Conservation (phyloP, 1,140 invertebrate genomes). For the Caenorhabditis remanei region DNA sequence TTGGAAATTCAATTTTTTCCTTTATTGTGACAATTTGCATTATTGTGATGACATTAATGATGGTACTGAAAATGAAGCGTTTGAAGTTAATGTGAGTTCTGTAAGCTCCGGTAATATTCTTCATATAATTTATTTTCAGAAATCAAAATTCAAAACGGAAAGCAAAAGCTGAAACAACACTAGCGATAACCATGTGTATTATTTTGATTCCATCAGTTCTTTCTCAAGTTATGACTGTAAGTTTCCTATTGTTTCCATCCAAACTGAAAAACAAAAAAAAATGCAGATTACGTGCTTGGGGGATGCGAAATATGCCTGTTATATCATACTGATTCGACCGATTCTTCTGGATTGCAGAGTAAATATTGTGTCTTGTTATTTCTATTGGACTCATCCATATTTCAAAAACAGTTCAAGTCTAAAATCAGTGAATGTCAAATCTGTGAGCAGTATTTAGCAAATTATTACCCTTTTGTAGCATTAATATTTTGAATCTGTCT, state of each 20-base stretch:
- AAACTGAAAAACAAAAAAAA: too few species aligned
- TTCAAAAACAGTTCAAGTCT: not conserved
- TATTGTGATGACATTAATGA: not conserved
- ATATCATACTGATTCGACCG: not conserved
- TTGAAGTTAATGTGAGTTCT: not conserved
- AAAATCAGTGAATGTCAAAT: not conserved
- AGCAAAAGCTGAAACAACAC: not conserved
- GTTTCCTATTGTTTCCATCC: not conserved
- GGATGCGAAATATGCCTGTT: not conserved
- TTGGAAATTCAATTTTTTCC: not conserved
- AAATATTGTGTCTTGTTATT: slow-evolving; percentile 1
- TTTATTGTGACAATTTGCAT: not conserved
- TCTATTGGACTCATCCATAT: not conserved
- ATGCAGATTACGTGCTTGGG: not conserved
- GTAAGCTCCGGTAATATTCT: not conserved
- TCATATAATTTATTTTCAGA: not conserved
- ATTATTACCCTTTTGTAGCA: too few species aligned
- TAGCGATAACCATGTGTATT: not conserved
- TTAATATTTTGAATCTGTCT: too few species aligned
- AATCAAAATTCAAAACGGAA: not conserved
- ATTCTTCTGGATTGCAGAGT: slow-evolving; percentile 9
- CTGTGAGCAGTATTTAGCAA: not conserved
- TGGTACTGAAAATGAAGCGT: not conserved
- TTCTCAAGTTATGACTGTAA: not conserved
- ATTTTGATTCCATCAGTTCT: not conserved